Evolutionary conservation across 2,888 invertebrate species (phyloP), one percentile per base, ranked within the genome.

Genomic region (Oscheius onirici): DNA sequence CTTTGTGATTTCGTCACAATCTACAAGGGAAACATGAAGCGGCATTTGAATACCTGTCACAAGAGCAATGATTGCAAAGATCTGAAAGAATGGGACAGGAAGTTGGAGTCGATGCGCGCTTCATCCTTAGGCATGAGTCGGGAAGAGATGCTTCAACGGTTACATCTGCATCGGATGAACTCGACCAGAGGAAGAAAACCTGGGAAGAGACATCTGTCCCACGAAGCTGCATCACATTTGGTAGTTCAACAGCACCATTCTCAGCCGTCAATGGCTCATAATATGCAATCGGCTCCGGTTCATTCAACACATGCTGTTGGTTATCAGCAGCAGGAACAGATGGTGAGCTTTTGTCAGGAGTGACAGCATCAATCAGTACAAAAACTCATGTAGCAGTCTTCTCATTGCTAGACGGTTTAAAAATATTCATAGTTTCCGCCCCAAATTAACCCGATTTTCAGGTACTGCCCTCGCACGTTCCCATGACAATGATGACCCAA

Each of bases 21-120:
- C 46, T 85, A 85, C 79, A 85, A 85, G 66, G 86, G 86, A 20
- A 86, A 86, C 72, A 86, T 86, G 86, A 86, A 86, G 61, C 75
- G 86, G 15, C 86, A 86, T 69, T 69, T 86, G 40, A 81, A 81
- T 71, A 81, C 82, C 52, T 81, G 78, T 34, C 82, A 82, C 66
- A 77, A 77, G 5, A 70, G 71, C 44, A 74, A 76, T 17, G 81
- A 79, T 11, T 75, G 76, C 61, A 80, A 78, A 65, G 77, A 74
- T 72, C 54, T 76, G 63, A 73, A 74, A 74, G 77, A 79, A 67
- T 79, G 77, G 77, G 80, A 80, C 54, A 34, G 61, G 26, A 80
- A 78, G 49, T 54, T 82, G 20, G 82, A 82, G 57, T 75, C 74
- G 41, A 82, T 82, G 82, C 69, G 74, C 5, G 82, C 82, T 0